Evolutionary conservation across 2,888 invertebrate species (phyloP).

Genomic region (Lepidochrysops patricia): DNA sequence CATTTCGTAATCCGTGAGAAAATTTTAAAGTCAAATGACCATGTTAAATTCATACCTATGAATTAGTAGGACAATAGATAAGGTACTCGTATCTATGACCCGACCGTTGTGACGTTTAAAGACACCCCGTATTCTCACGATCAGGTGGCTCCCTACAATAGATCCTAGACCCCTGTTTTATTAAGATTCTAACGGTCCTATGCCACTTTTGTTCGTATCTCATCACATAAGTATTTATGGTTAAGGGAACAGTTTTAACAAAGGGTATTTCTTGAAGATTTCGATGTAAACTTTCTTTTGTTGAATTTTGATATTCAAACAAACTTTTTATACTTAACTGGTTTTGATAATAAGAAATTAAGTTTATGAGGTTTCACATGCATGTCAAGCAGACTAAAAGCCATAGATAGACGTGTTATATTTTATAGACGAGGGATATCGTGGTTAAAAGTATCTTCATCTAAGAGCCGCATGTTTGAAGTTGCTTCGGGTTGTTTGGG

Average conservation of each 20-base stretch:
- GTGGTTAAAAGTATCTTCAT: too few species aligned
- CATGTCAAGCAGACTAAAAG: neutral
- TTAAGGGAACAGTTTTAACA: conserved; percentile 5
- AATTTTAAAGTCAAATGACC: conserved; percentile 10
- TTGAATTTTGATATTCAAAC: conserved; percentile 9
- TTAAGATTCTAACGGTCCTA: conserved; percentile 17
- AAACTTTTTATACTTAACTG: neutral
- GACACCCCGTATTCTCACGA: conserved; percentile 23
- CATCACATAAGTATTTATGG: conserved; percentile 14
- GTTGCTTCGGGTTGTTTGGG: too few species aligned
- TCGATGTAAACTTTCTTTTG: conserved; percentile 9
- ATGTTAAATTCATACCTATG: conserved; percentile 10
- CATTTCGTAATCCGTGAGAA: conserved; percentile 9
- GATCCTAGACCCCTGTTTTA: conserved; percentile 14
- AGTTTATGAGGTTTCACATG: neutral
- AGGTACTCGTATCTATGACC: conserved; percentile 12
- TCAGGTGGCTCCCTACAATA: conserved; percentile 24
- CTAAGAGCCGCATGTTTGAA: too few species aligned
- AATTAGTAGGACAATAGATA: conserved; percentile 6
- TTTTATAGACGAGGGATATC: too few species aligned
- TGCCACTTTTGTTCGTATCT: conserved; percentile 14
- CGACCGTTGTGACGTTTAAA: conserved; percentile 5
- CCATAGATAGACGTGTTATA: too few species aligned
- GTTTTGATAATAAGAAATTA: neutral
- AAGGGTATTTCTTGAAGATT: conserved; percentile 4